Conservation (phyloP, 2,797 vertebrate species). For the Ceryle rudis region DNA sequence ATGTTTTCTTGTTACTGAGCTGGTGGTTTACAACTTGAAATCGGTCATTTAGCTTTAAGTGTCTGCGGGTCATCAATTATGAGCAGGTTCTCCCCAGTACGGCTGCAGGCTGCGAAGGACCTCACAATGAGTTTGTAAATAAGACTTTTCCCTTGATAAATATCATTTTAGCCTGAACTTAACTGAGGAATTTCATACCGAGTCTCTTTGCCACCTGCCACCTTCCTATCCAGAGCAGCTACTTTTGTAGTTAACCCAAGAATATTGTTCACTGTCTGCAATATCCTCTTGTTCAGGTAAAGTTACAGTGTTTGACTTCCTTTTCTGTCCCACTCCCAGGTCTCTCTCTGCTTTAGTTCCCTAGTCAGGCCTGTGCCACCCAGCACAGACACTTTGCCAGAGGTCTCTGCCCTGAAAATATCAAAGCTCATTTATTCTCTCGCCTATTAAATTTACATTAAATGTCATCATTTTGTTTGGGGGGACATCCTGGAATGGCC, state of each 20-base stretch:
- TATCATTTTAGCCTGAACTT: neutral
- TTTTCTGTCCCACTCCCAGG: neutral
- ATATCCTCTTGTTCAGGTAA: neutral
- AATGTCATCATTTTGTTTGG: neutral
- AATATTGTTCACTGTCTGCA: neutral
- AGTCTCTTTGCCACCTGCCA: neutral
- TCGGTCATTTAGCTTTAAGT: constrained; percentile 13
- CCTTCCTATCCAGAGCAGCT: neutral
- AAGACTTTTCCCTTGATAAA: neutral
- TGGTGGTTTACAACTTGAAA: constrained; percentile 35
- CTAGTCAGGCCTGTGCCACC: neutral
- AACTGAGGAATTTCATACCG: neutral
- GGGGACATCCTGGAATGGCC: neutral
- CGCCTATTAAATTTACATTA: neutral
- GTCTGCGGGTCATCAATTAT: constrained; percentile 25
- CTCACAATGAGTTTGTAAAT: neutral
- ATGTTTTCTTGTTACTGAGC: neutral
- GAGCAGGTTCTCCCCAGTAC: neutral
- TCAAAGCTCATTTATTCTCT: neutral
- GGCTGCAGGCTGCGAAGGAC: neutral
- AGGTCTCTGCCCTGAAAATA: neutral
- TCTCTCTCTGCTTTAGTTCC: neutral
- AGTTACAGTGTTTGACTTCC: neutral
- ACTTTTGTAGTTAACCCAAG: neutral
- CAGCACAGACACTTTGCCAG: neutral